Base-by-base conservation (phyloP, 1,140 invertebrate species). In the Paracyclopina nana region DNA sequence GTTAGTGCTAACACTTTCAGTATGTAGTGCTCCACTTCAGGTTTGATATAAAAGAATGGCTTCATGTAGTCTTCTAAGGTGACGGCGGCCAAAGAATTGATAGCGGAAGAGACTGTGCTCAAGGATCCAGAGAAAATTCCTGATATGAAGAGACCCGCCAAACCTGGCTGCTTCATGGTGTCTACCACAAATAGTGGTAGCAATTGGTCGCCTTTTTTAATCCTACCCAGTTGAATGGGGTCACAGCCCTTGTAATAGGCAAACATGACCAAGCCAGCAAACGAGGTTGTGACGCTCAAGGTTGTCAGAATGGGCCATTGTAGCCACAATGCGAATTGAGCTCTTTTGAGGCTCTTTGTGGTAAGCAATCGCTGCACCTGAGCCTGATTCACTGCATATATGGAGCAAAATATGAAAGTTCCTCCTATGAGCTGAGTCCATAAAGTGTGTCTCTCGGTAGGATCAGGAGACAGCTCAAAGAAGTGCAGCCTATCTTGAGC, bases 311-410 rank as follows among this genome's bases (percentile, higher is more conserved):
- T 75, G 4, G 78, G 78, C 68, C 75, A 73, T 43, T 43, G 28
- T 30, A 57, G 26, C 38, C 27, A 28, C 11, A 50, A 24, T 5
- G 75, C 68, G 31, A 58, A 64, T 56, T 70, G 77, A 0, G 81
- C 75, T 2, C 71, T 64, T 46, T 72, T 71, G 16, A 83, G 58
- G 57, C 61, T 66, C 54, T 66, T 70, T 1, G 84, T 73, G 4
- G 82, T 81, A 18, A 88, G 62, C 20, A 86, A 71, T 29, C 88
- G 64, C 63, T 94, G 88, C 1, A 95, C 77, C 71, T 91, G 80
- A 0, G 76, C 70, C 63, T 91, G 85, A 61, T 85, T 88, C 0
- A 82, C 78, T 0, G 74, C 85, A 62, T 83, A 83, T 0, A 86
- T 60, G 1, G 79, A 72, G 9, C 80, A 60, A 62, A 75, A 83